Evolutionary conservation across 1,140 invertebrate species (phyloP).

Genomic region (Choristoneura fumiferana): DNA sequence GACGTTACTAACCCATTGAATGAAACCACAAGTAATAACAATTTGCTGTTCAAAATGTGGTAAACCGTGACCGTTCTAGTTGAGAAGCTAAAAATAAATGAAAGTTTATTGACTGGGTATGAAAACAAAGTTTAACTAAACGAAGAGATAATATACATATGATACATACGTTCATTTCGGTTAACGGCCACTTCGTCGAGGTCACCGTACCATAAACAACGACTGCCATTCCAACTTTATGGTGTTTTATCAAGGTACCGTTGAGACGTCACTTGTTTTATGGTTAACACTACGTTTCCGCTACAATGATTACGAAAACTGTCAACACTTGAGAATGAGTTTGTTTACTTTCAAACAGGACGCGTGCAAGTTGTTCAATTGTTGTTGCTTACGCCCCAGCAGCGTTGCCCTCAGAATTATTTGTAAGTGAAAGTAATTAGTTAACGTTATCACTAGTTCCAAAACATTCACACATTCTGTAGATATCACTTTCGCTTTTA

Average conservation of each 20-base stretch:
- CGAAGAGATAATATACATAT: conserved; percentile 19
- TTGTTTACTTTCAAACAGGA: conserved; percentile 3
- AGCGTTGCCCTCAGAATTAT: neutral
- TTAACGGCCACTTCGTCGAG: conserved; percentile 47
- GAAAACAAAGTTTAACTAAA: neutral
- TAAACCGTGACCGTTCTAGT: too few species aligned
- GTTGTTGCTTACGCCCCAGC: neutral
- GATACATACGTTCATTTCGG: conserved; percentile 40
- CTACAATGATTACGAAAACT: conserved; percentile 26
- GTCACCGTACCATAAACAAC: conserved; percentile 57
- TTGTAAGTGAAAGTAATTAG: conserved; percentile 11
- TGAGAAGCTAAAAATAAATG: conserved; percentile 1
- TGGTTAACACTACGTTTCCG: conserved; percentile 42
- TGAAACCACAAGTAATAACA: too few species aligned
- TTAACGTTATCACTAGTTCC: neutral
- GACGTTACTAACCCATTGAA: too few species aligned
- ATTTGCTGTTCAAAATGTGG: too few species aligned
- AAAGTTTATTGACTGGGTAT: conserved; percentile 13
- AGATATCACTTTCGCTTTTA: neutral
- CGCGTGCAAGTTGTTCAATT: neutral
- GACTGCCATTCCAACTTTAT: conserved; percentile 52
- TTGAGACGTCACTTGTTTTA: conserved; percentile 50
- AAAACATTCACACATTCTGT: neutral
- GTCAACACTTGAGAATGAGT: conserved; percentile 13
- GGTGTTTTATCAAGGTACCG: conserved; percentile 60